phyloP scores from a whole-genome alignment of 2,113 vertebrate species.

The Helogale parvula region DNA sequence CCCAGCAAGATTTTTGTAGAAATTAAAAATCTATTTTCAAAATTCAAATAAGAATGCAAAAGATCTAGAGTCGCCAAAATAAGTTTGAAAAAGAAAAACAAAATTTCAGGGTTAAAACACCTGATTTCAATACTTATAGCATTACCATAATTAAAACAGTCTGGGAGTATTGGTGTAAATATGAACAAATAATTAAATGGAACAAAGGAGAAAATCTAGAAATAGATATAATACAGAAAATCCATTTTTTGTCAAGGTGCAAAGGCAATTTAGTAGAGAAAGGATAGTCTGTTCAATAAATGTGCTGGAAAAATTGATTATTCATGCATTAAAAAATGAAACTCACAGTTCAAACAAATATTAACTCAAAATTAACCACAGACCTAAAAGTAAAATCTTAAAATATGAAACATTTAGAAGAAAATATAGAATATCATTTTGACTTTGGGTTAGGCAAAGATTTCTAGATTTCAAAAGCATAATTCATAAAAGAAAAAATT shows the following conservation, averaged over 20 bases:
- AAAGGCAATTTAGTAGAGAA: background rate
- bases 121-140: background rate
- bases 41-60: background rate
- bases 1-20: background rate
- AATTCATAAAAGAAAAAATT: background rate
- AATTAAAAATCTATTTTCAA: background rate
- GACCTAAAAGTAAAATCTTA: slow-evolving; percentile 3
- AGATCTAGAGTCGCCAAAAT: background rate
- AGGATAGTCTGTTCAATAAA: background rate
- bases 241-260: background rate
- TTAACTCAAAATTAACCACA: background rate
- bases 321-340: background rate
- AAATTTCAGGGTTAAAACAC: background rate
- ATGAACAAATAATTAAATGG: background rate
- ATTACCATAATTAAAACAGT: background rate
- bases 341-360: background rate
- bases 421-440: background rate
- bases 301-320: background rate
- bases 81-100: background rate
- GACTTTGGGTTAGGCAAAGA: background rate
- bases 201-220: background rate
- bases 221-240: background rate
- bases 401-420: background rate
- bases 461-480: background rate
- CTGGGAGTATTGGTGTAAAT: background rate